Conservation (phyloP, 2,797 vertebrate genomes). For the Peromyscus eremicus region DNA sequence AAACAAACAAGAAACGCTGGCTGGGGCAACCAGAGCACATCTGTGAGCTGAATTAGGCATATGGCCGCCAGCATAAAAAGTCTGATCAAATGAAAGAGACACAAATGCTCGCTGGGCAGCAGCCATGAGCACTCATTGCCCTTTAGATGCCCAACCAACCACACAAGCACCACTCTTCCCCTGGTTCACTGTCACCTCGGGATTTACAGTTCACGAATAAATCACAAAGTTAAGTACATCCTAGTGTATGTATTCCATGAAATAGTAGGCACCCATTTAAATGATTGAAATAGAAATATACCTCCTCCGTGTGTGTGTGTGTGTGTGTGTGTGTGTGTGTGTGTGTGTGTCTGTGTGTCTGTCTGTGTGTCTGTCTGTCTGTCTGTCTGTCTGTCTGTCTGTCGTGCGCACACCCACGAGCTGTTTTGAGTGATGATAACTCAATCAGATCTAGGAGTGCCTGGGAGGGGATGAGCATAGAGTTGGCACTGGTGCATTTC, state of each 20-base stretch:
- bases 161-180: background rate
- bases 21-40: constrained; percentile 46
- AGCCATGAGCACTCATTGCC: background rate
- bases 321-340: background rate
- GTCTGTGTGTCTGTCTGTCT: background rate
- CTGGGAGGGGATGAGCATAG: background rate
- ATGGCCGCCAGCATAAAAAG: constrained; percentile 25
- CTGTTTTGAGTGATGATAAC: background rate
- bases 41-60: constrained; percentile 61
- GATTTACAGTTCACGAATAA: background rate
- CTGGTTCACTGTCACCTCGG: background rate
- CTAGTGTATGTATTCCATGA: background rate
- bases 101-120: background rate
- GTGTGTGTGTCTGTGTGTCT: background rate
- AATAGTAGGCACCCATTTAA: background rate
- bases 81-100: constrained; percentile 5
- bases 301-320: background rate
- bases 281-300: background rate
- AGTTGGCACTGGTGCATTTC: background rate
- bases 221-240: background rate
- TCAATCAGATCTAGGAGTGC: background rate
- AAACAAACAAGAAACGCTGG: constrained; percentile 73
- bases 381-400: too few species aligned
- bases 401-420: too few species aligned
- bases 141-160: background rate